phyloP scores from a whole-genome alignment of 92 coral and sea anemone species.

The Virgularia gustaviana region DNA sequence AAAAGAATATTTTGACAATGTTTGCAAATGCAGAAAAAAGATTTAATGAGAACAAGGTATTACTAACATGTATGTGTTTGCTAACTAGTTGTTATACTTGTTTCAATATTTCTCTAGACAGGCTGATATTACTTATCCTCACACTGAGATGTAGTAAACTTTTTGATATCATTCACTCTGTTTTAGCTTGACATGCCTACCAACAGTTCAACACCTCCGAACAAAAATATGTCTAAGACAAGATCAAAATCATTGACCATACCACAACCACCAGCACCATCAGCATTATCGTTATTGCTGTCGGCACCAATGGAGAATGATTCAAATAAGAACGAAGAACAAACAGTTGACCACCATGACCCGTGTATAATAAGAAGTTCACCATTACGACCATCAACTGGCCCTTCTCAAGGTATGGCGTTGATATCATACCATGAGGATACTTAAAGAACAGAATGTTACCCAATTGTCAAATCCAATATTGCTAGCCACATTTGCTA shows the following conservation, averaged over 20 bases:
- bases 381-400: conserved; percentile 29
- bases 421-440: not conserved
- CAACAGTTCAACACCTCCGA: not conserved
- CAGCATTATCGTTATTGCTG: no score
- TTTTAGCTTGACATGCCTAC: not conserved
- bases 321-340: no score
- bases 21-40: conserved; percentile 87
- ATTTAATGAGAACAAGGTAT: conserved; percentile 51
- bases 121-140: no score
- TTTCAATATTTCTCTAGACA: no score
- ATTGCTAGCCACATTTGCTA: no score
- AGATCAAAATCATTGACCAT: conserved; percentile 21
- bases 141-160: no score
- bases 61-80: not conserved
- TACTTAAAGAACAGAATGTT: no score
- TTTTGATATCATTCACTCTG: no score
- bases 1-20: conserved; percentile 62
- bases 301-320: conserved; percentile 28
- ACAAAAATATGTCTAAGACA: not conserved
- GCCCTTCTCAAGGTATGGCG: not conserved
- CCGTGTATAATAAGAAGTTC: conserved; percentile 32
- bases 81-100: not conserved
- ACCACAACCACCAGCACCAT: not conserved
- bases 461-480: no score
- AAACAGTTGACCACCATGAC: conserved; percentile 21